phyloP scores from a whole-genome alignment of 2,113 vertebrate genomes.

The Tragulus kanchil region DNA sequence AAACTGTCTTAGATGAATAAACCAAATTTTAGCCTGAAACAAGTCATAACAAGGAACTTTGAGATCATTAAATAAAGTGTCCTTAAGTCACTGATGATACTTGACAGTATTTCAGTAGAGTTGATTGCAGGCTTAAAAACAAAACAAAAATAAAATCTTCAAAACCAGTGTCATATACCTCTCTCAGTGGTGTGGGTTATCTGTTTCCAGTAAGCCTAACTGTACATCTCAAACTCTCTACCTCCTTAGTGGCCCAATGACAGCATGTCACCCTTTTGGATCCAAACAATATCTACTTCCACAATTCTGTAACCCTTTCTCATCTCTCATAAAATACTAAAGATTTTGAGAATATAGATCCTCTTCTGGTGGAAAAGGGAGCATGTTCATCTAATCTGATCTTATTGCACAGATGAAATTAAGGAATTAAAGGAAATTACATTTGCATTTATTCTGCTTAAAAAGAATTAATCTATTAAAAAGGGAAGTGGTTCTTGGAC shows the following conservation, averaged over 20 bases:
- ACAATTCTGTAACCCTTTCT: background rate
- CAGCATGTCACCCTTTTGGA: background rate
- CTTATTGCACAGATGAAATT: background rate
- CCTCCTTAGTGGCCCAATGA: background rate
- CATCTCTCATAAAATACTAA: background rate
- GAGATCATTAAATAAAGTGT: background rate
- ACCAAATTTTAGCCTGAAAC: background rate
- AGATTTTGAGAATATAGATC: background rate
- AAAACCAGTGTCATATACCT: background rate
- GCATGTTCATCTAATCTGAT: background rate
- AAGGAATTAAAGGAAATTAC: background rate
- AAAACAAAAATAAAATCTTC: background rate
- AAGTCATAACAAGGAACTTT: background rate
- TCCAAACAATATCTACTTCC: background rate
- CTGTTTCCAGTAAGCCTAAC: background rate
- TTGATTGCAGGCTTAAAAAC: background rate
- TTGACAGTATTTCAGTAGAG: background rate
- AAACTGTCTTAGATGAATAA: background rate
- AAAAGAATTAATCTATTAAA: conserved; percentile 33
- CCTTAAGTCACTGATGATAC: background rate
- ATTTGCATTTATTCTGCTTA: background rate
- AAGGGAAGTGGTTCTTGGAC: background rate
- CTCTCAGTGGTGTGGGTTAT: background rate
- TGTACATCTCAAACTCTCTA: background rate
- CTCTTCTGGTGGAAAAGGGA: background rate